phyloP scores from a whole-genome alignment of 2,113 vertebrate genomes.

The Rhinichthys klamathensis region DNA sequence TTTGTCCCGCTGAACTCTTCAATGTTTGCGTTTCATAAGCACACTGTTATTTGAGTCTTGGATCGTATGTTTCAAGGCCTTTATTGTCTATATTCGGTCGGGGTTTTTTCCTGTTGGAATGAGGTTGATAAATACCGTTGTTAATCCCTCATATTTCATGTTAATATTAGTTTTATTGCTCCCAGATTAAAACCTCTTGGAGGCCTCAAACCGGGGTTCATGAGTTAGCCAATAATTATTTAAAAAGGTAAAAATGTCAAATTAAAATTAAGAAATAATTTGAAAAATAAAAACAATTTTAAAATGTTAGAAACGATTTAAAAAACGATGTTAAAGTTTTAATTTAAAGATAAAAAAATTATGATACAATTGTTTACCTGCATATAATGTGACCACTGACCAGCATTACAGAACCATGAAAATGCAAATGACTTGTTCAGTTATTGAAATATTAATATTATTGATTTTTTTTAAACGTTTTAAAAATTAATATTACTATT shows the following conservation, averaged over 20 bases:
- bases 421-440: neutral
- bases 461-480: neutral
- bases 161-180: constrained; percentile 71
- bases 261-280: neutral
- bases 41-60: constrained; percentile 69
- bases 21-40: constrained; percentile 79
- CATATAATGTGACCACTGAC: neutral
- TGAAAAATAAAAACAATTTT: too few species aligned
- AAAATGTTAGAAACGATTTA: too few species aligned
- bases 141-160: constrained; percentile 70
- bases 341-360: neutral
- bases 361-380: neutral
- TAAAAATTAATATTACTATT: too few species aligned
- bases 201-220: neutral
- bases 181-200: constrained; percentile 69
- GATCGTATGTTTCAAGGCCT: constrained; percentile 65
- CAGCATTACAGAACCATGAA: neutral
- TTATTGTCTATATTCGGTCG: constrained; percentile 39
- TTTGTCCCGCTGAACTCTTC: constrained; percentile 70
- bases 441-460: neutral
- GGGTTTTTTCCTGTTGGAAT: constrained; percentile 30
- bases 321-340: neutral
- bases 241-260: neutral
- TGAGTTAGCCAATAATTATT: neutral
- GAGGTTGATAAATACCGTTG: constrained; percentile 60